These are phyloP conservation scores for Pampus argenteus DNA, from an alignment of 2,797 vertebrate species.

Conservation along the genomic window DNA sequence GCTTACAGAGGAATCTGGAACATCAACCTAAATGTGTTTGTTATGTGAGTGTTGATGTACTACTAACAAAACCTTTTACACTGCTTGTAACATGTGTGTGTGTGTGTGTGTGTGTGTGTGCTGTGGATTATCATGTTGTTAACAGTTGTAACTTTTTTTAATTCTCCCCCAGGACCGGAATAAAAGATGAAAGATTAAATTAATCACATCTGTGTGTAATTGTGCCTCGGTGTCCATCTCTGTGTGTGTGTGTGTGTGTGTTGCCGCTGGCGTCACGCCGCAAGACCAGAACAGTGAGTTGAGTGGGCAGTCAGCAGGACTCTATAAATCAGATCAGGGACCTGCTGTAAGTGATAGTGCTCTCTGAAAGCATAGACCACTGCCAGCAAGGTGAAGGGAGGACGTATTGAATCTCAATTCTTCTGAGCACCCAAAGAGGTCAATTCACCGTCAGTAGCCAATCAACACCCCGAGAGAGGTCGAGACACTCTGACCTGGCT, in stretches of 20 bases:
- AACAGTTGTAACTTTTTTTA: not conserved
- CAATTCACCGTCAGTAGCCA: constrained; percentile 23
- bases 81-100: not conserved
- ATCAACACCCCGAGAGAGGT: constrained; percentile 28
- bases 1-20: constrained; percentile 36
- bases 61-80: not conserved
- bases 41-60: constrained; percentile 4
- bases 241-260: constrained; percentile 16
- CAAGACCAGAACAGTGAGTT: constrained; percentile 29
- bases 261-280: constrained; percentile 14
- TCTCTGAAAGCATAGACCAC: constrained; percentile 15
- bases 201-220: not conserved
- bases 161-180: not conserved
- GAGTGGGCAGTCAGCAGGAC: constrained; percentile 39
- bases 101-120: not conserved
- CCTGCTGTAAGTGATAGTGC: constrained; percentile 33
- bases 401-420: constrained; percentile 1
- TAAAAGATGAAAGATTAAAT: constrained; percentile 29
- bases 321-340: constrained; percentile 52
- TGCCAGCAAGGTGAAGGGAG: constrained; percentile 17
- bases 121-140: not conserved
- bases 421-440: constrained; percentile 27
- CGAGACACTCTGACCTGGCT: constrained; percentile 36
- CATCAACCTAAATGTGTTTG: constrained; percentile 2
- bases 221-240: not conserved